Conservation (phyloP, 2,888 invertebrate genomes). For the Coleophora deauratella region DNA sequence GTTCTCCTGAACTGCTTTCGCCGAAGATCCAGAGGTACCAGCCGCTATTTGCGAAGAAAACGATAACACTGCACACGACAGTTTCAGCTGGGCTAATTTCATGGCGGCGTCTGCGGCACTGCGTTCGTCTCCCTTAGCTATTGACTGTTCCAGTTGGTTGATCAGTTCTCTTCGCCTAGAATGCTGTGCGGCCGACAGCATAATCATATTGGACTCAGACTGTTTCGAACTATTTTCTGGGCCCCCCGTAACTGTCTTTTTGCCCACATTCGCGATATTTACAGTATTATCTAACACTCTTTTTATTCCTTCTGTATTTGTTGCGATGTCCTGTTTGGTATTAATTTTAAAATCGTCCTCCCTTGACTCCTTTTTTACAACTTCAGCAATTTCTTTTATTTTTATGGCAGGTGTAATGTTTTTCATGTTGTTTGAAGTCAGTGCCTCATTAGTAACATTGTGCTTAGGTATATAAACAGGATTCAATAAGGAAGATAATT, state of each 20-base stretch:
- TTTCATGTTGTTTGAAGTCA: too few species aligned
- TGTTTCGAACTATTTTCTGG: neutral
- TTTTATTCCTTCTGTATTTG: neutral
- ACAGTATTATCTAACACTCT: too few species aligned
- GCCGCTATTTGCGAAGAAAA: conserved; percentile 59
- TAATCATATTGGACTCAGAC: conserved; percentile 12
- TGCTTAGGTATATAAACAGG: conserved; percentile 37
- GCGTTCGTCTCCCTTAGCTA: conserved; percentile 83
- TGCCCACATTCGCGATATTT: too few species aligned
- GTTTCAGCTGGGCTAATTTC: conserved; percentile 83
- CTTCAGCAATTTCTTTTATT: too few species aligned
- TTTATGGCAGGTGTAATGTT: too few species aligned
- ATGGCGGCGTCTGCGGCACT: conserved; percentile 84
- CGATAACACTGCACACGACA: conserved; percentile 79
- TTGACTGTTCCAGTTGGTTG: conserved; percentile 83
- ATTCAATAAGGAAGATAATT: conserved; percentile 53
- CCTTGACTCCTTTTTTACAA: too few species aligned
- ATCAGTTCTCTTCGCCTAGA: conserved; percentile 65
- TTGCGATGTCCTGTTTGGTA: neutral
- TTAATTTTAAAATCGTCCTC: too few species aligned
- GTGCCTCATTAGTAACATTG: neutral
- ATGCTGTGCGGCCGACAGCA: conserved; percentile 32
- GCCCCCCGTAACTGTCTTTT: too few species aligned
- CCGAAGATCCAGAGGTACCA: conserved; percentile 24
- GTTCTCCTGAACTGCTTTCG: conserved; percentile 3